phyloP scores from a whole-genome alignment of 2,888 invertebrate species.

The Hyles lineata region DNA sequence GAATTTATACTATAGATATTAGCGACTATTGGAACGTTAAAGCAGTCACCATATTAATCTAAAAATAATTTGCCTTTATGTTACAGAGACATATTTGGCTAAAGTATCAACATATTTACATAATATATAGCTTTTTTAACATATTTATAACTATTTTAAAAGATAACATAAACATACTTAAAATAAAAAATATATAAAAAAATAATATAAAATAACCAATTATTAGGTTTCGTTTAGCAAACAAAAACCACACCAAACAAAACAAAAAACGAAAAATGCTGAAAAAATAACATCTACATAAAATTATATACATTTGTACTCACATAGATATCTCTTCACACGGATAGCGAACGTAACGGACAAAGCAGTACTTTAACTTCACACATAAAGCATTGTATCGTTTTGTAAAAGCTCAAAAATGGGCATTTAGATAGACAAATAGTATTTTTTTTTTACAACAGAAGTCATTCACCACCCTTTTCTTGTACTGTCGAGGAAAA shows the following conservation, averaged over 20 bases:
- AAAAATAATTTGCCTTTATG: background rate
- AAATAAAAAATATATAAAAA: background rate
- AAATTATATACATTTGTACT: conserved; percentile 46
- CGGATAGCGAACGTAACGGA: conserved; percentile 64
- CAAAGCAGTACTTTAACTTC: conserved; percentile 61
- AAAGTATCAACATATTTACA: background rate
- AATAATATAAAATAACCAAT: conserved; percentile 12
- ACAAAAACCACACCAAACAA: conserved; percentile 2
- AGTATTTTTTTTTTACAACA: conserved; percentile 20
- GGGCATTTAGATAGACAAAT: conserved; percentile 63
- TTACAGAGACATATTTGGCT: background rate
- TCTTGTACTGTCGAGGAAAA: conserved; percentile 32
- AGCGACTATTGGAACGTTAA: too few species aligned
- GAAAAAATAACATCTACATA: conserved; percentile 7
- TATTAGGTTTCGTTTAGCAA: background rate
- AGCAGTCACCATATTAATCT: background rate
- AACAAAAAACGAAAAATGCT: conserved; percentile 20
- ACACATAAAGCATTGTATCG: conserved; percentile 67
- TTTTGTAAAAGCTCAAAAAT: conserved; percentile 73
- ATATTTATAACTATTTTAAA: background rate
- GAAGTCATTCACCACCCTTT: conserved; percentile 12
- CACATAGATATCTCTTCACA: conserved; percentile 60
- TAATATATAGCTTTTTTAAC: background rate
- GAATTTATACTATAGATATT: too few species aligned
- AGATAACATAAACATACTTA: background rate